Base-by-base conservation (phyloP, 2,113 vertebrate genomes). In the Cinclus mexicanus region DNA sequence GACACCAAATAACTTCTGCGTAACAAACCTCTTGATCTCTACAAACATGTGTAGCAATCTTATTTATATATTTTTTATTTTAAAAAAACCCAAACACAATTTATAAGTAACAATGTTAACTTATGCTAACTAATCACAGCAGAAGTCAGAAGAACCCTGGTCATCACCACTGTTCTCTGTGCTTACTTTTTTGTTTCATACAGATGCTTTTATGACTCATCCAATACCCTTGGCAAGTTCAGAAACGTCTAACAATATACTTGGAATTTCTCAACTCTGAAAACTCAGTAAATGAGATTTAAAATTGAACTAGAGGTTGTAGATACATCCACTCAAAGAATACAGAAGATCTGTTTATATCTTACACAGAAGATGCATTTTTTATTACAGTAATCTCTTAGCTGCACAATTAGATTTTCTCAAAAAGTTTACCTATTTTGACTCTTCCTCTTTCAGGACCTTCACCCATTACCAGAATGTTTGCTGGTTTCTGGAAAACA, bases 401-500 rank as follows among this genome's bases (percentile, higher is more conserved):
- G 39, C 18, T 72, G 42, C 55, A 42, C 18, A 84, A 89, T 14
- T 11, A 63, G 41, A 14, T 67, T 71, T 74, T 88, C 37, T 83
- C 39, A 35, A 84, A 83, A 87, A 21, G 2, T 61, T 96, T 98
- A 98, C 99, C 99, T 97, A 99, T 99, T 98, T 99, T 99, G 95
- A 99, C 99, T 98, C 99, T 98, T 97, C 99, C 99, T 96, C 99
- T 98, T 96, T 99, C 99, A 37, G 98, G 98, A 91, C 99, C 99
- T 98, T 99, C 99, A 94, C 99, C 99, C 99, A 99, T 99, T 97
- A 99, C 99, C 98, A 99, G 97, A 98, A 99, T 99, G 97, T 99
- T 99, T 97, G 99, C 99, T 98, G 99, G 98, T 98, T 99, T 99
- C 99, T 99, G 98, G 61, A 98, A 98, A 97, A 98, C 50, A 98